Base-by-base conservation (phyloP, 2,113 vertebrate species). In the Gambusia affinis region DNA sequence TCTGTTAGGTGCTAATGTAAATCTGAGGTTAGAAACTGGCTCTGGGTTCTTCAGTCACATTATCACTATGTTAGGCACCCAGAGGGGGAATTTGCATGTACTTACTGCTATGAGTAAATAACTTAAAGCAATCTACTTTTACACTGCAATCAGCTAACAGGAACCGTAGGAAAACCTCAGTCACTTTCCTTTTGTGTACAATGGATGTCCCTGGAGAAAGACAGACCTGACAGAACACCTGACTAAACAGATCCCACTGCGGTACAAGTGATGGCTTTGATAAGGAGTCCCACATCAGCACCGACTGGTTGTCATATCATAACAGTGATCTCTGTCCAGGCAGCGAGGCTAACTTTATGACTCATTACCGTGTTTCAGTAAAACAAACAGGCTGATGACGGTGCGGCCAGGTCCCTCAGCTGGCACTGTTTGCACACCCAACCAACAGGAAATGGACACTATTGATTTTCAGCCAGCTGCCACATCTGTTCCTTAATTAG, bases 391-490 rank as follows among this genome's bases (percentile, higher is more conserved):
- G 30, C 79, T 44, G 67, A 44, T 70, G 72, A 17, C 42, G 75
- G 77, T 28, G 70, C n/a, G 65, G 29, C 29, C 72, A 54, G 64
- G 68, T 35, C 70, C 28, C 31, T 81, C 72, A 67, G 57, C 64
- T 47, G 17, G 44, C 44, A 2, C 44, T 81, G 82, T 84, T 75
- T 81, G 80, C 70, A 17, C 76, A 81, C 17, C 60, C 65, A 64
- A 54, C 73, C 68, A n/a, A 73, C 67, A 70, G 82, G 70, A 86
- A 87, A 85, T 75, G 39, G 65, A 19, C 84, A 30, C 28, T 75
- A 81, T 84, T 83, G 83, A 92, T 90, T 65, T 68, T 30, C 7
- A 67, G 67, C 73, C 88, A 92, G 79, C 76, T 86, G 88, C 70
- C 80, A 86, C 85, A 86, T 84, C 83, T 75, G 72, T 70, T 71